Evolutionary conservation across 2,113 vertebrate species (phyloP), one percentile per base, ranked within the genome.

Genomic region (Apteryx mantelli): DNA sequence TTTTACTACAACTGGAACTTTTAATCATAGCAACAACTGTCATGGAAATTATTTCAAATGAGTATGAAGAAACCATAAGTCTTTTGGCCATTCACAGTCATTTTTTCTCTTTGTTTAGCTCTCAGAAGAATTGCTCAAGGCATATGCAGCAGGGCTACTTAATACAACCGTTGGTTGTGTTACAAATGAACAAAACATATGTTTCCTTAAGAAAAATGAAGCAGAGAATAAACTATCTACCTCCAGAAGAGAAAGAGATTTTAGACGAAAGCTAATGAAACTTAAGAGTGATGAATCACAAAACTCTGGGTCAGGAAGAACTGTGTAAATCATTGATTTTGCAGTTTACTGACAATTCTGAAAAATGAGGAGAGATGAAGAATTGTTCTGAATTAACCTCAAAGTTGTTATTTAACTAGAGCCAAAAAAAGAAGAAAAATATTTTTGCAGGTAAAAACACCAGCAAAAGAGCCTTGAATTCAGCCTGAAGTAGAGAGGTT

Each of bases 231-330:
- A 96, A 55, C 50, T 38, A 40, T 50, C 14, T 48, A 53, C 48
- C 16, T 94, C 18, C 26, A 60, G 44, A 89, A 91, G 70, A 79
- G 53, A 91, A 83, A 55, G 11, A 92, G 56, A 70, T 79, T 78
- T 75, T 85, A 89, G 46, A 65, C 22, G 82, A 42, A 61, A 82
- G 48, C 28, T 93, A 89, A 79, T 92, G 56, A 81, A 87, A 92
- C n/a, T 63, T 66, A 44, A 84, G 17, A 86, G 20, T 89, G 77
- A 89, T 91, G 87, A 95, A 94, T 92, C 68, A 92, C 44, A 88
- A 36, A 82, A 68, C 24, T 85, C 32, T 30, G 83, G 69, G 76
- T 89, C 73, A 87, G 15, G 16, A 32, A 87, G 30, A 86, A 48
- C 36, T 74, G 11, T 56, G 48, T 53, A 88, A 76, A 77, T 91